Percentiles rank a stretch among this genome's conserved stretches.
Conservation (phyloP, 2,113 vertebrate genomes). For the Phasianus colchicus region DNA sequence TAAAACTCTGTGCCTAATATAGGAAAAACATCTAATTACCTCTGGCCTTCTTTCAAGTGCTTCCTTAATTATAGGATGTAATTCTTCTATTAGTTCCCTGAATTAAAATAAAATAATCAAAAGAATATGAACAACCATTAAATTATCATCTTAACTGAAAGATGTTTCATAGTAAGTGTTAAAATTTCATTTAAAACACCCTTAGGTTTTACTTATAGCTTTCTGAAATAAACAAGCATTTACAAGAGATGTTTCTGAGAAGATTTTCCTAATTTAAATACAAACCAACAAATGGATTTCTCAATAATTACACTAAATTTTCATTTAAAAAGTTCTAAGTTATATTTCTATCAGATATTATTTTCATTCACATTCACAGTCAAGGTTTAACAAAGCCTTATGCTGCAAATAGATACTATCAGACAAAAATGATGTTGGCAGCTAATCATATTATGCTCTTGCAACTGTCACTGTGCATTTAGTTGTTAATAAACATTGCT, state of each 20-base stretch:
- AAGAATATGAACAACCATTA: not conserved
- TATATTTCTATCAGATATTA: not conserved
- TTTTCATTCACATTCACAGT: not conserved
- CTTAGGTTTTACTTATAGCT: not conserved
- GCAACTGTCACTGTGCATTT: not conserved
- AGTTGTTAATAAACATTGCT: not conserved
- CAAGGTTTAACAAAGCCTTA: not conserved
- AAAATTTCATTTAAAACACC: not conserved
- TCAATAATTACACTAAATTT: not conserved
- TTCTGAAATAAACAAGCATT: not conserved
- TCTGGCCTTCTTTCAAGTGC: constrained; percentile 99
- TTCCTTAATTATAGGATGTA: constrained; percentile 99
- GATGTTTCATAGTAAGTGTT: not conserved
- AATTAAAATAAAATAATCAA: constrained; percentile 50
- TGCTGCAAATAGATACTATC: not conserved
- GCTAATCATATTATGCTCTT: not conserved
- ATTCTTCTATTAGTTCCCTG: constrained; percentile 97
- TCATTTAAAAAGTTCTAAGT: not conserved
- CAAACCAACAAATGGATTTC: not conserved
- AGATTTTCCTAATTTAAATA: not conserved
- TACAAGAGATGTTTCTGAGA: not conserved
- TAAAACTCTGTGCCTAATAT: not conserved
- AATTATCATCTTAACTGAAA: not conserved
- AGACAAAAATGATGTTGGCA: not conserved
- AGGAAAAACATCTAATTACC: constrained; percentile 78